These are phyloP conservation scores for Macrobrachium rosenbergii DNA, from an alignment of 1,140 invertebrate species.

Conservation along the genomic window DNA sequence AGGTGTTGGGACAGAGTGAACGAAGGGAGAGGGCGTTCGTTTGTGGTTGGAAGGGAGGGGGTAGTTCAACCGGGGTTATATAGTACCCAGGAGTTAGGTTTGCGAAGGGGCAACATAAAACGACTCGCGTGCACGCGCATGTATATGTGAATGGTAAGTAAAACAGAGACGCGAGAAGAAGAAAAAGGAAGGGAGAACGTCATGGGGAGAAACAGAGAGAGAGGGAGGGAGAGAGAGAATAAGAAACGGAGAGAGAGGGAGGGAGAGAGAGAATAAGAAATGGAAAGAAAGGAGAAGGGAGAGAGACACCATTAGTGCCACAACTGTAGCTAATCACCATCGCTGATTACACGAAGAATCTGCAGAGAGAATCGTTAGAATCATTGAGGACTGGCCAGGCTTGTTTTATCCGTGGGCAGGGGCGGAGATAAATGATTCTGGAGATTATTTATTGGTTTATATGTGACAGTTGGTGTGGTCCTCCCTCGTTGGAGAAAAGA, in stretches of 20 bases:
- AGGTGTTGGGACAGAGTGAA: too few species aligned
- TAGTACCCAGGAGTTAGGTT: too few species aligned
- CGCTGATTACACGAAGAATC: conserved; percentile 44
- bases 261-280: background rate
- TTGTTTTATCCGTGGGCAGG: conserved; percentile 33
- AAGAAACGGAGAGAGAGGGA: background rate
- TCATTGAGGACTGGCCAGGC: conserved; percentile 53
- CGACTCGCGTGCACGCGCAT: too few species aligned
- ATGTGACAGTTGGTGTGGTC: too few species aligned
- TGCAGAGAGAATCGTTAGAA: conserved; percentile 41
- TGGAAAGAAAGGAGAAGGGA: background rate
- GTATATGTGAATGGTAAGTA: too few species aligned
- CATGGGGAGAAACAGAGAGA: background rate
- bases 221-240: background rate
- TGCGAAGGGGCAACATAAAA: too few species aligned
- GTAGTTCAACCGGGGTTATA: too few species aligned
- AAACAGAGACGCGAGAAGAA: too few species aligned
- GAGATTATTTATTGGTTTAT: too few species aligned
- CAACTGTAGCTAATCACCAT: conserved; percentile 48
- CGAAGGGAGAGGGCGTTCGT: background rate
- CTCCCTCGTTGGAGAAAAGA: background rate
- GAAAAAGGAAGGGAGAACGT: too few species aligned
- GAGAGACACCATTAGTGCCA: conserved; percentile 30
- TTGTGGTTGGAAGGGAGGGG: background rate
- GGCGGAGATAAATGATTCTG: background rate